phyloP scores from a whole-genome alignment of 2,113 vertebrate genomes.

The Pseudorasbora parva region DNA sequence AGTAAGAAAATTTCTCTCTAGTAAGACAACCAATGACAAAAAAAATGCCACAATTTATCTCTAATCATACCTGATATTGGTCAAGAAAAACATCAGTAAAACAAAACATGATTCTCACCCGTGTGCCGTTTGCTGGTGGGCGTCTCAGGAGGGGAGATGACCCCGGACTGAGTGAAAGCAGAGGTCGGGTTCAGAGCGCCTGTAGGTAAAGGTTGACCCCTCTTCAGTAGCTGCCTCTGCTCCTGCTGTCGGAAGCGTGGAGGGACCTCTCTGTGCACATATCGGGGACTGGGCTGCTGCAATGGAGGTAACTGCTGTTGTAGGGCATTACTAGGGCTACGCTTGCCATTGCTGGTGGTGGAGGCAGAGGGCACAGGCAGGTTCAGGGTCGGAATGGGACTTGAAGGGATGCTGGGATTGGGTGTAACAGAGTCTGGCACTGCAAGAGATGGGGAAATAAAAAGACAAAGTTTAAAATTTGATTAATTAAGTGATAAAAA shows the following conservation, averaged over 20 bases:
- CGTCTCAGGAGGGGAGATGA: slow-evolving; percentile 77
- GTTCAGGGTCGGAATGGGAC: slow-evolving; percentile 85
- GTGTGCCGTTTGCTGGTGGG: slow-evolving; percentile 80
- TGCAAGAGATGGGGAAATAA: slow-evolving; percentile 60
- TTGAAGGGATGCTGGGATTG: slow-evolving; percentile 89
- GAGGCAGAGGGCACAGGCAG: slow-evolving; percentile 81
- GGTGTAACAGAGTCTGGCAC: slow-evolving; percentile 96
- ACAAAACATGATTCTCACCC: slow-evolving; percentile 76
- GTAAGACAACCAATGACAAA: neutral
- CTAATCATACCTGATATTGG: neutral
- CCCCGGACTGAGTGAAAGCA: slow-evolving; percentile 71
- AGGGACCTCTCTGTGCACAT: slow-evolving; percentile 92
- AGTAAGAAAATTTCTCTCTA: neutral
- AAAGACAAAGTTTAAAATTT: neutral
- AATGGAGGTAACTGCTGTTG: slow-evolving; percentile 26
- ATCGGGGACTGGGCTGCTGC: slow-evolving; percentile 77
- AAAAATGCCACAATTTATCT: neutral
- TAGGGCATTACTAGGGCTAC: slow-evolving; percentile 71
- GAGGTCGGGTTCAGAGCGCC: slow-evolving; percentile 79
- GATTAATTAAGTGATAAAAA: neutral
- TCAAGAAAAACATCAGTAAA: neutral
- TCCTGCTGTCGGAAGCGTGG: slow-evolving; percentile 98
- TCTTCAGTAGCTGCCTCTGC: slow-evolving; percentile 97
- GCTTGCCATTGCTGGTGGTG: slow-evolving; percentile 93
- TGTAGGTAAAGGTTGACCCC: slow-evolving; percentile 91